These are phyloP conservation scores for Eubucco bourcierii DNA, from an alignment of 2,113 vertebrate genomes.

Conservation along the genomic window DNA sequence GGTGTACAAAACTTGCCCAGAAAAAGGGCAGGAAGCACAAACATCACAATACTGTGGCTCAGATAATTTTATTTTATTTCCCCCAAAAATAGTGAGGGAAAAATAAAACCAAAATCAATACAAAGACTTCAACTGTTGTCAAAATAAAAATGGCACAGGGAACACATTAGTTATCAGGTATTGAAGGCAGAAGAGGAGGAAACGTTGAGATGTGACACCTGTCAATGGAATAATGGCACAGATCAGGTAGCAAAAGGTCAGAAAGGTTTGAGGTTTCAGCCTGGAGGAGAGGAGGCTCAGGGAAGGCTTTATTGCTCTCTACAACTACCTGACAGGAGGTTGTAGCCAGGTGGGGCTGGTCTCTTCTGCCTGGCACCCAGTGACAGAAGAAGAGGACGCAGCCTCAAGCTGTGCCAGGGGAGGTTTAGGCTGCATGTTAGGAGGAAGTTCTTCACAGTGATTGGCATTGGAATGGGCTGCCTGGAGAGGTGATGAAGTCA, in stretches of 20 bases:
- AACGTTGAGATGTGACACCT: not conserved
- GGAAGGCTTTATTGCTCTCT: too few relatives aligned
- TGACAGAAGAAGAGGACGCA: too few relatives aligned
- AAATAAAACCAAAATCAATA: not conserved
- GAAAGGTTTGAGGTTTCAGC: not conserved
- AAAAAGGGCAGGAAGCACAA: not conserved
- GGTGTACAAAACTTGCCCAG: not conserved
- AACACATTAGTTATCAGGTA: not conserved
- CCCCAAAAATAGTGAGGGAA: not conserved
- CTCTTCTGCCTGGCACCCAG: too few relatives aligned
- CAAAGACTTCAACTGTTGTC: not conserved
- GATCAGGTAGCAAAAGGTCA: not conserved
- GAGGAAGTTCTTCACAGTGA: too few relatives aligned
- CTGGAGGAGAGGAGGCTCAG: too few relatives aligned
- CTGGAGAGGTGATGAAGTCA: too few relatives aligned
- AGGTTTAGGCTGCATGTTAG: too few relatives aligned
- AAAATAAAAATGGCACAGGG: not conserved
- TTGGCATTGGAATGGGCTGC: too few relatives aligned
- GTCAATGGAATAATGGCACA: not conserved
- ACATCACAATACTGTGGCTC: constrained; percentile 16
- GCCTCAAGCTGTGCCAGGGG: too few relatives aligned
- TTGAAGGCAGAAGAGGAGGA: not conserved
- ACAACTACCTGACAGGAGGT: too few relatives aligned
- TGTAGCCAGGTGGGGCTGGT: too few relatives aligned
- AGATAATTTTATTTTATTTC: constrained; percentile 7